Evolutionary conservation across 1,140 invertebrate genomes (phyloP).

Genomic region (Vanessa atalanta): DNA sequence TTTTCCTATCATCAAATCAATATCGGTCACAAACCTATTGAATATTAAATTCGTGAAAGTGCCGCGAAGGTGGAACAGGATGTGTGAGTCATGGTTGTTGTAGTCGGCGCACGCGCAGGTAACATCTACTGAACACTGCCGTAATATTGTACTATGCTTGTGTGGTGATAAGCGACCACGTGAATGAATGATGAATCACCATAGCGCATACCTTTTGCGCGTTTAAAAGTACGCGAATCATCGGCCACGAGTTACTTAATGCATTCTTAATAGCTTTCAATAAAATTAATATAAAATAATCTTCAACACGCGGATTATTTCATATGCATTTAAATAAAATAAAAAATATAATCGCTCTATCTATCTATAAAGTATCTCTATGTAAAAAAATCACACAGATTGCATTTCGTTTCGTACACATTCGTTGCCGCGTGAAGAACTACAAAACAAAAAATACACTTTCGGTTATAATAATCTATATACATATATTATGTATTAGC

Average conservation of each 20-base stretch:
- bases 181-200: conserved; percentile 48
- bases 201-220: conserved; percentile 24
- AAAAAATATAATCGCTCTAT: no score
- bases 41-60: conserved; percentile 66
- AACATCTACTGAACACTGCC: conserved; percentile 53
- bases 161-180: conserved; percentile 66
- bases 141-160: conserved; percentile 54
- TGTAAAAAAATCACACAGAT: no score
- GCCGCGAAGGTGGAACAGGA: conserved; percentile 68
- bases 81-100: conserved; percentile 63
- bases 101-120: conserved; percentile 70
- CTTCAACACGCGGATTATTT: no score
- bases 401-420: no score
- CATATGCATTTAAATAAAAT: no score
- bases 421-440: no score
- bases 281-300: neutral
- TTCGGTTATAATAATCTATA: no score
- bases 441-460: no score
- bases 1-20: conserved; percentile 14
- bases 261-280: conserved; percentile 26
- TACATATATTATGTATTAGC: no score
- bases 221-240: conserved; percentile 26
- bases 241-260: conserved; percentile 19
- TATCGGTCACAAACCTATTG: conserved; percentile 30
- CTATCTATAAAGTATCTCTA: no score